Base-by-base conservation (phyloP, 2,113 vertebrate genomes). In the Nestor notabilis region DNA sequence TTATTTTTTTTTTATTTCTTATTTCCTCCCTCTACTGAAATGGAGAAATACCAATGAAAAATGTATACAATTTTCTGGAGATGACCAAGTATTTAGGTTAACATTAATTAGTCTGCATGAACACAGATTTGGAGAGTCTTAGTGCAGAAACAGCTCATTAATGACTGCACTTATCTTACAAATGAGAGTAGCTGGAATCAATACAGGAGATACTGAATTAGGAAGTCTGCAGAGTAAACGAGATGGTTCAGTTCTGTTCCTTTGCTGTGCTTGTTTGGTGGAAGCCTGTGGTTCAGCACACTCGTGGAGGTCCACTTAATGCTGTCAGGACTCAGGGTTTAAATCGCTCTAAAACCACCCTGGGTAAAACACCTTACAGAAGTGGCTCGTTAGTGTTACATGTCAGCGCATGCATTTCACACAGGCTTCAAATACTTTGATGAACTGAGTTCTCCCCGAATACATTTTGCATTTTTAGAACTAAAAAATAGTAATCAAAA, bases 11-110 rank as follows among this genome's bases (percentile, higher is more conserved):
- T 39, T 27, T 9, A 39, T 39, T 39, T 39, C 39, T 27, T 16
- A 21, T 25, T 21, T 4, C 17, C 5, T 1, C 17, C 13, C 2
- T 5, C 10, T 10, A 23, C 25, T 1, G 2, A 47, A 41, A 25
- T 47, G 77, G 50, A 66, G n/a, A 33, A 29, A 49, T 44, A 43
- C 12, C 27, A 47, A 1, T n/a, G 68, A 85, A 81, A 65, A 60
- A 28, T 31, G 16, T 13, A 47, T 31, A 25, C 15, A 4, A 4
- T 28, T 37, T 83, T 70, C 58, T 43, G 55, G 50, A 58, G 56
- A 52, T 33, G 28, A n/a, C 11, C 1, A 1, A 49, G 44, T 13
- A 24, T n/a, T 56, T 60, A n/a, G 47, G 50, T 66, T 68, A 53
- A 29, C 16, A 7, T 58, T 58, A 35, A 9, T 58, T 27, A 29